Evolutionary conservation across 2,888 invertebrate genomes (phyloP).

Genomic region (Amaurobius ferox): DNA sequence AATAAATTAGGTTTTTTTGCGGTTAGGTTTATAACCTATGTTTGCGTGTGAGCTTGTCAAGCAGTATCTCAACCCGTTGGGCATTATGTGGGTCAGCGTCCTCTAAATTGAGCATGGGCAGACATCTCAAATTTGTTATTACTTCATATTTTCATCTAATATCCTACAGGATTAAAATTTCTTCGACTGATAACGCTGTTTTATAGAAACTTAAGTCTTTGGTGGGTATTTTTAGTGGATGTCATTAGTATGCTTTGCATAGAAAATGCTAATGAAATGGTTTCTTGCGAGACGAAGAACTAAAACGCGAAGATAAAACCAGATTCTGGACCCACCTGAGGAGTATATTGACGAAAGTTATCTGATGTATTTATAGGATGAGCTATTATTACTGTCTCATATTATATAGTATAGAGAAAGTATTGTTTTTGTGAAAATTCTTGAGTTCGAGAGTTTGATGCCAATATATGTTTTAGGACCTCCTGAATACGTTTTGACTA

Average conservation of each 20-base stretch:
- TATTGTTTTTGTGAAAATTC: no score
- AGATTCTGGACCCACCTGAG: no score
- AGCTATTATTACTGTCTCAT: no score
- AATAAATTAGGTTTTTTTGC: conserved; percentile 55
- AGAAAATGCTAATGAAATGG: background rate
- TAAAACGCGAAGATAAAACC: no score
- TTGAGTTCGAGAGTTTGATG: no score
- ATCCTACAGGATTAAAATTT: background rate
- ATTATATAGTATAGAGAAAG: no score
- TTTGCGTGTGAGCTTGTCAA: conserved; percentile 12
- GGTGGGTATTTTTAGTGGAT: background rate
- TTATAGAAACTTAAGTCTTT: background rate
- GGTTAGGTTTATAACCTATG: conserved; percentile 24
- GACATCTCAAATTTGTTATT: background rate
- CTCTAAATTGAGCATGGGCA: conserved; percentile 10
- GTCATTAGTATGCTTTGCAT: background rate
- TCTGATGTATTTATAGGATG: no score
- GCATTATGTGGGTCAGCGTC: conserved; percentile 41
- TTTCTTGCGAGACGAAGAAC: background rate
- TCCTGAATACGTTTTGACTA: no score
- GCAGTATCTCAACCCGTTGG: conserved; percentile 32
- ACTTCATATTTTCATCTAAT: background rate
- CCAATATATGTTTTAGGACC: no score
- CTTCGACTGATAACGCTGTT: background rate
- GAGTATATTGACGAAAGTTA: no score